Evolutionary conservation across 1,140 invertebrate species (phyloP).

Genomic region (Drosophila subpulchrella): DNA sequence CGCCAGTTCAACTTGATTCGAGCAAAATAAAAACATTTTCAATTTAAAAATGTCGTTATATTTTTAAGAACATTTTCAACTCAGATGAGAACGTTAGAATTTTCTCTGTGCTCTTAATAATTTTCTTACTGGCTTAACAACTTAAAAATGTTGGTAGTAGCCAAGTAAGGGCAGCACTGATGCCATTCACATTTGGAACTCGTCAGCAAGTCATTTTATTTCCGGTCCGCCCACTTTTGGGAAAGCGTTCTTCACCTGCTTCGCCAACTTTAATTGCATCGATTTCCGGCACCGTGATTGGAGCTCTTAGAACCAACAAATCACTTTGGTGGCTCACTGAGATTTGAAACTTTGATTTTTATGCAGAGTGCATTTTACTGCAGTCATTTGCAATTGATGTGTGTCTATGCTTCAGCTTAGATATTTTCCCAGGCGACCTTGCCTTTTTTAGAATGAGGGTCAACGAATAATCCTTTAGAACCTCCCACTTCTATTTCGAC

Average conservation of each 20-base stretch:
- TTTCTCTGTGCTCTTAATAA: no score
- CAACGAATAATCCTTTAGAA: neutral
- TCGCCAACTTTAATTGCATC: slow-evolving; percentile 47
- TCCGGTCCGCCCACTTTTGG: slow-evolving; percentile 31
- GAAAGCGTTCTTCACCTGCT: neutral
- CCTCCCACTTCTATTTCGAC: neutral
- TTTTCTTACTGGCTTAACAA: no score
- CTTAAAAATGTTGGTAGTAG: no score
- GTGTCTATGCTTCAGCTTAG: slow-evolving; percentile 7
- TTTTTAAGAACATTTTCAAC: no score
- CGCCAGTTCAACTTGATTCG: no score
- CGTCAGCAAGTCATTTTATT: slow-evolving; percentile 14
- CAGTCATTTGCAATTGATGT: neutral
- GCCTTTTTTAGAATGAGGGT: neutral
- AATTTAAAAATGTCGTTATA: no score
- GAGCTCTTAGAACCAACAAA: neutral
- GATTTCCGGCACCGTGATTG: slow-evolving; percentile 25
- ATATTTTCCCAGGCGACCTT: neutral
- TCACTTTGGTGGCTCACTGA: neutral
- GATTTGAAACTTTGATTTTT: neutral
- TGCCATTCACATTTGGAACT: neutral
- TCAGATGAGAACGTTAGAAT: no score
- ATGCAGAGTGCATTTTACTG: neutral
- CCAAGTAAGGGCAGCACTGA: neutral
- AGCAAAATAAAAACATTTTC: no score